phyloP scores from a whole-genome alignment of 2,113 vertebrate species.

The Progne subis region DNA sequence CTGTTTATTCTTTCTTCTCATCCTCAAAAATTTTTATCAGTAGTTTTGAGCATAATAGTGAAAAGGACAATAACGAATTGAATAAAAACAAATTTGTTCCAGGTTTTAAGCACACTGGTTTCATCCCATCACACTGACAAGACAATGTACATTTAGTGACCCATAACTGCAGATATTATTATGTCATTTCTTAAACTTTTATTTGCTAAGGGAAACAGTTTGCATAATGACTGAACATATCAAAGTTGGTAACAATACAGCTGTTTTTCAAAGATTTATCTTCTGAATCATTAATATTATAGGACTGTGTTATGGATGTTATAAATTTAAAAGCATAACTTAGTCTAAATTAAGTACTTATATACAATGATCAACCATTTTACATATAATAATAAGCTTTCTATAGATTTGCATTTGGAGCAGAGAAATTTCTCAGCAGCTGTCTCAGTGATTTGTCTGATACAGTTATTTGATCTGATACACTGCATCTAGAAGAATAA shows the following conservation, averaged over 20 bases:
- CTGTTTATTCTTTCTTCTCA: not conserved
- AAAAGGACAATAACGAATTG: not conserved
- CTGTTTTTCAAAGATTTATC: not conserved
- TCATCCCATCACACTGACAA: not conserved
- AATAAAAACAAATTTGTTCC: not conserved
- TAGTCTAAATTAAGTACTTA: not conserved
- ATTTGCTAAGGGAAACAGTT: not conserved
- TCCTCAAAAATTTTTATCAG: not conserved
- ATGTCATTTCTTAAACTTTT: not conserved
- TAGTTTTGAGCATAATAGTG: not conserved
- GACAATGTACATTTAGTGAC: not conserved
- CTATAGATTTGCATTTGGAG: not conserved
- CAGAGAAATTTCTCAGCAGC: not conserved
- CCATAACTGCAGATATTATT: not conserved
- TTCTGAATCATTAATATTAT: not conserved
- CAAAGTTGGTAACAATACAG: not conserved
- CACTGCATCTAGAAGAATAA: not conserved
- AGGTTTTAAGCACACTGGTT: not conserved
- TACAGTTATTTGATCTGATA: not conserved
- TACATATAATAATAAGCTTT: not conserved
- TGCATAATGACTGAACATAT: not conserved
- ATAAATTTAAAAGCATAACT: not conserved
- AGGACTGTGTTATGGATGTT: not conserved
- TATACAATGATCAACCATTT: not conserved
- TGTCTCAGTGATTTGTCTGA: not conserved